phyloP scores from a whole-genome alignment of 2,888 invertebrate genomes.

The Ischnura elegans region DNA sequence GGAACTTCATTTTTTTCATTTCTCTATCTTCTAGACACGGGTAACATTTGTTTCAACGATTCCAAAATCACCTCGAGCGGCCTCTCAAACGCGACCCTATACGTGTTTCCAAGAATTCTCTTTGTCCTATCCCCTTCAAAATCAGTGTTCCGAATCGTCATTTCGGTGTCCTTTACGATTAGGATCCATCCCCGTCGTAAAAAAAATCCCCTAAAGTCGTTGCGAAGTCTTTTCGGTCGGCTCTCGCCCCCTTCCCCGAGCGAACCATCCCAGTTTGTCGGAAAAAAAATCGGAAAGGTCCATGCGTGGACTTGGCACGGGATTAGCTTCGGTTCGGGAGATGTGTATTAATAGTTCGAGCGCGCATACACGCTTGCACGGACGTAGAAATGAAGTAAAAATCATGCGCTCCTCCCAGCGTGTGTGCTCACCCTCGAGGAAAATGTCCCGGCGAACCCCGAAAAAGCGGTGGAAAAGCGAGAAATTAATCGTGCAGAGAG shows the following conservation, averaged over 20 bases:
- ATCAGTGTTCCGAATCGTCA: conserved; percentile 11
- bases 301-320: neutral
- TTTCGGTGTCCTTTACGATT: conserved; percentile 19
- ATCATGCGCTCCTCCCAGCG: neutral
- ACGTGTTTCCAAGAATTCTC: neutral
- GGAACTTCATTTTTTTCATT: neutral
- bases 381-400: neutral
- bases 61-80: neutral
- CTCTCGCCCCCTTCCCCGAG: neutral
- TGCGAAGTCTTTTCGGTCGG: neutral
- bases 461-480: conserved; percentile 22
- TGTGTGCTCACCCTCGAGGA: neutral
- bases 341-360: neutral
- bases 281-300: neutral
- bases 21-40: neutral
- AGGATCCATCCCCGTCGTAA: neutral
- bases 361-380: neutral
- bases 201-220: neutral
- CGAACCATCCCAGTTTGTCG: neutral
- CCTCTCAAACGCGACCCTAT: neutral
- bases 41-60: conserved; percentile 21
- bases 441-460: neutral
- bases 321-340: neutral
- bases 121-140: conserved; percentile 6
- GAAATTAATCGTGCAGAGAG: conserved; percentile 6